Base-by-base conservation (phyloP, 2,113 vertebrate genomes). In the Nannospalax galili region DNA sequence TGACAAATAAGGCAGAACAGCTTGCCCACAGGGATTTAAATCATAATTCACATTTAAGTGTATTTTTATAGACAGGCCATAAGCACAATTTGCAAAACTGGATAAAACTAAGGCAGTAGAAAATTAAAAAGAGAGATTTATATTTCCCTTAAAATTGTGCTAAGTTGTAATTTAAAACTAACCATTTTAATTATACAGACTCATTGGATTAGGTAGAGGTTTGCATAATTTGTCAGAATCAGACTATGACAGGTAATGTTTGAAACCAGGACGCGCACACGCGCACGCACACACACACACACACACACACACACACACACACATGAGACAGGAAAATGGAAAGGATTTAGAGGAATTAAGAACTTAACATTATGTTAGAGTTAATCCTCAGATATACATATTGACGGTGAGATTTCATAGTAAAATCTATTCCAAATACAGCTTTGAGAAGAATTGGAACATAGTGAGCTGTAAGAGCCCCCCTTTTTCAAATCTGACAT, bases 121-220 rank as follows among this genome's bases (percentile, higher is more conserved):
- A 97, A 98, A 98, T 97, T 97, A 96, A 97, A 97, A 96, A 77
- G 91, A 92, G 93, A 93, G 93, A 94, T 88, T 96, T 97, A 92
- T 88, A 72, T 93, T 77, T 26, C 28, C 20, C 84, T 92, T 95
- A 78, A 97, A 92, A 92, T 92, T 97, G 93, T 73, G 74, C 93
- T 98, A 96, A 95, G 96, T 92, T 91, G 96, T 97, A 97, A 97
- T 97, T 96, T 94, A 97, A 96, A 97, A 95, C 94, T 90, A 98
- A 84, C 95, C 96, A 91, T 92, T 93, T 95, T 98, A 98, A 98
- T 98, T 97, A 96, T 67, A 69, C 86, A 91, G 95, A 84, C 95
- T 98, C 97, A 97, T 97, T 98, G 93, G 85, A 97, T 97, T 98
- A 96, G 95, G 64, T 40, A 84, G 97, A 93, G 69, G 90, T 96